Conservation (phyloP, 2,797 vertebrate species). For the Poeciliopsis paucimaculata region DNA sequence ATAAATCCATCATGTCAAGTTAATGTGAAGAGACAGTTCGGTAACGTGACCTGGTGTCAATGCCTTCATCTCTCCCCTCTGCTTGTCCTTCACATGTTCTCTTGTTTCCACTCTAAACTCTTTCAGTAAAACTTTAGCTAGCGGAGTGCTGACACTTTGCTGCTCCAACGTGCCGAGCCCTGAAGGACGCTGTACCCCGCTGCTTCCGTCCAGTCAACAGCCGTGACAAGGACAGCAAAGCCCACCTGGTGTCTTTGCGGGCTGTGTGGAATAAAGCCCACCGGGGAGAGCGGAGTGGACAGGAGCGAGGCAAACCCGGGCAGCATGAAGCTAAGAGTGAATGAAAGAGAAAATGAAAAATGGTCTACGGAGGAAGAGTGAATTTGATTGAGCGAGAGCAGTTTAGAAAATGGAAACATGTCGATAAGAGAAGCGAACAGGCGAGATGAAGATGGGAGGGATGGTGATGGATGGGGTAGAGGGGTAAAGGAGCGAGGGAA, state of each 20-base stretch:
- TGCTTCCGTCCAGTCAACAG: constrained; percentile 59
- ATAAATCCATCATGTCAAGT: constrained; percentile 40
- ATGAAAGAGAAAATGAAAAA: constrained; percentile 74
- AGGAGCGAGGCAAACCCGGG: constrained; percentile 56
- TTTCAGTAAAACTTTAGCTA: constrained; percentile 59
- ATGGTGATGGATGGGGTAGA: constrained; percentile 79
- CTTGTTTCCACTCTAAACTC: constrained; percentile 32
- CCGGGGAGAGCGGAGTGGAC: constrained; percentile 50
- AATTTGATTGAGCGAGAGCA: constrained; percentile 81
- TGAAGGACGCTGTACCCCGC: constrained; percentile 59
- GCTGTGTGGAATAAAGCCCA: constrained; percentile 62
- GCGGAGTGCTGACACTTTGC: constrained; percentile 49
- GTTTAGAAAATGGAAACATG: constrained; percentile 84
- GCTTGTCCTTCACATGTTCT: constrained; percentile 30
- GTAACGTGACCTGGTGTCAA: constrained; percentile 30
- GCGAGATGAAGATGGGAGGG: constrained; percentile 79
- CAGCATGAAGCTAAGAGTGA: constrained; percentile 61
- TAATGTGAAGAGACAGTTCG: constrained; percentile 38
- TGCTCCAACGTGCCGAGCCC: constrained; percentile 42
- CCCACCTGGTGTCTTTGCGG: constrained; percentile 61
- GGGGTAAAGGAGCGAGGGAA: constrained; percentile 55
- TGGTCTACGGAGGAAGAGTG: constrained; percentile 68
- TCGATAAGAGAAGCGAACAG: constrained; percentile 79
- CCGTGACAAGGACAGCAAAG: constrained; percentile 72
- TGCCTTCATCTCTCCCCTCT: constrained; percentile 34